Conservation (phyloP, 1,140 invertebrate genomes). For the Thereuonema tuberculata region DNA sequence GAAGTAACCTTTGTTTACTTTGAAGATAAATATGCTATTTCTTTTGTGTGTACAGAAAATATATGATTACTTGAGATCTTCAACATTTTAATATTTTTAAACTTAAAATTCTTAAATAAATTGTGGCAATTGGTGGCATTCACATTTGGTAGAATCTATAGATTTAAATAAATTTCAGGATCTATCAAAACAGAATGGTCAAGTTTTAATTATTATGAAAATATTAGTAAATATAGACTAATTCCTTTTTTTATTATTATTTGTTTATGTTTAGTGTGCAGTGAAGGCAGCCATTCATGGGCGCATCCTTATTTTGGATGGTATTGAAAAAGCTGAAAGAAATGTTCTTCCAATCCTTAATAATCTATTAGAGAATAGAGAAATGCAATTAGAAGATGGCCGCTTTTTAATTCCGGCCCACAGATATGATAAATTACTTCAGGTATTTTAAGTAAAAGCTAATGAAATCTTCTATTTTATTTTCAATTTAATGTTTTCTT, state of each 20-base stretch:
- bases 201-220: not conserved
- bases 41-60: too few relatives aligned
- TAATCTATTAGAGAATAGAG: constrained; percentile 94
- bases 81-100: too few relatives aligned
- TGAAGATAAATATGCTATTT: too few relatives aligned
- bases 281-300: constrained; percentile 79
- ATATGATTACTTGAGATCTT: too few relatives aligned
- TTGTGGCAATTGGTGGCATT: not conserved
- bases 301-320: constrained; percentile 81
- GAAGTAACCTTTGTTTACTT: too few relatives aligned
- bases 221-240: not conserved
- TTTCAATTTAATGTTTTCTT: too few relatives aligned
- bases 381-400: constrained; percentile 97
- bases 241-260: not conserved
- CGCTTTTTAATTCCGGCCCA: constrained; percentile 73
- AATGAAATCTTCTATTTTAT: too few relatives aligned
- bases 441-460: too few relatives aligned
- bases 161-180: not conserved
- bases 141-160: constrained; percentile 15
- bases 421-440: constrained; percentile 77
- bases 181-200: not conserved
- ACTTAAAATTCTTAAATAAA: constrained; percentile 5
- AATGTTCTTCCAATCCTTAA: constrained; percentile 96
- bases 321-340: constrained; percentile 92
- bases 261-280: constrained; percentile 48